Percentiles rank a stretch among this genome's conserved stretches.
Evolutionary conservation across 2,888 invertebrate genomes (phyloP).

Genomic region (Mechanitis messenoides): DNA sequence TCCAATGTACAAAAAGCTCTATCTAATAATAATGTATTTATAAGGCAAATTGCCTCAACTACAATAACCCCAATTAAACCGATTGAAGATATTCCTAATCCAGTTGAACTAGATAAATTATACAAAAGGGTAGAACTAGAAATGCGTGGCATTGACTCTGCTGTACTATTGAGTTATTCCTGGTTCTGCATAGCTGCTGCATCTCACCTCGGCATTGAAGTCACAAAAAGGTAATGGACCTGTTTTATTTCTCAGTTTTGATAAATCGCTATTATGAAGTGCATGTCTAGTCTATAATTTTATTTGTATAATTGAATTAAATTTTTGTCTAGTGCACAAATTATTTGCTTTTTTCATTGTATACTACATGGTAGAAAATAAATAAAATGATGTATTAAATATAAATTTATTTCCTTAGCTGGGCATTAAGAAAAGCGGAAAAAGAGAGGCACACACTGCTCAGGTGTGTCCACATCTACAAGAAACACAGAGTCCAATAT

Average conservation of each 20-base stretch:
- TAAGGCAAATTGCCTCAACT: slow-evolving; percentile 43
- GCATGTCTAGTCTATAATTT: too few species aligned
- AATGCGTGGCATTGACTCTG: slow-evolving; percentile 90
- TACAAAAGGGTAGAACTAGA: slow-evolving; percentile 90
- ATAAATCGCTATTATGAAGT: too few species aligned
- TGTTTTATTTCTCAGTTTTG: too few species aligned
- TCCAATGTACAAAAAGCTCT: slow-evolving; percentile 41
- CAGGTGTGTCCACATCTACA: slow-evolving; percentile 91
- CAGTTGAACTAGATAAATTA: slow-evolving; percentile 81
- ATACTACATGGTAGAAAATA: background rate
- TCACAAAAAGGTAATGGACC: slow-evolving; percentile 78
- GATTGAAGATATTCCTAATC: slow-evolving; percentile 36
- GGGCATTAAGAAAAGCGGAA: slow-evolving; percentile 82
- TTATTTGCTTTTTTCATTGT: background rate
- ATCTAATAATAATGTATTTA: slow-evolving; percentile 33
- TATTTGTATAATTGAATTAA: background rate
- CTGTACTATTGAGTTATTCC: slow-evolving; percentile 91
- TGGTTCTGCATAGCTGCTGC: slow-evolving; percentile 90
- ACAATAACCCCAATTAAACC: slow-evolving; percentile 41
- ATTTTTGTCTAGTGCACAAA: too few species aligned
- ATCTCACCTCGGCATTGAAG: slow-evolving; percentile 85
- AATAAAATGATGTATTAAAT: background rate
- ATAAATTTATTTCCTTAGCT: slow-evolving; percentile 73
- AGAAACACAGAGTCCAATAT: slow-evolving; percentile 96
- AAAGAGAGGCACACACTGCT: slow-evolving; percentile 88